Evolutionary conservation across 2,113 vertebrate genomes (phyloP).

Genomic region (Bos taurus): DNA sequence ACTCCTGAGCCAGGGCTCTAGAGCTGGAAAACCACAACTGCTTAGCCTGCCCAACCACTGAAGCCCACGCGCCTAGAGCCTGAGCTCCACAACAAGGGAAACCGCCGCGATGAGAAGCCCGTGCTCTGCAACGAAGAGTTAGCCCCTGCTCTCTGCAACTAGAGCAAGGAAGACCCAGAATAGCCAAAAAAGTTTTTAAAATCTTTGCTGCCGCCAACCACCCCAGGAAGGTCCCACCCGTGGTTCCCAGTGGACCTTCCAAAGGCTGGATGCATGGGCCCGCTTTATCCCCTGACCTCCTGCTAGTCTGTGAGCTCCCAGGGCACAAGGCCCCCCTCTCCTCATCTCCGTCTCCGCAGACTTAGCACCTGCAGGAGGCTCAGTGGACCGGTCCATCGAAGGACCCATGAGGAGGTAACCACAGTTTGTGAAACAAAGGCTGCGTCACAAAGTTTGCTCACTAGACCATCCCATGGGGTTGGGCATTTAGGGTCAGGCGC

Average conservation of each 20-base stretch:
- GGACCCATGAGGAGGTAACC: no score
- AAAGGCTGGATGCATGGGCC: background rate
- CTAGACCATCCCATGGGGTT: background rate
- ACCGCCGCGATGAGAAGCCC: rapidly evolving
- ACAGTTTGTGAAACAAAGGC: background rate
- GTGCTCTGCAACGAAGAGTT: background rate
- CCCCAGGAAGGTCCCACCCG: background rate
- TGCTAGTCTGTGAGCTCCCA: background rate
- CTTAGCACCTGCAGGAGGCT: background rate
- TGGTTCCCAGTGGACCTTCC: rapidly evolving
- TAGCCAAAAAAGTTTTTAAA: background rate
- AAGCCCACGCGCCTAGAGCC: background rate
- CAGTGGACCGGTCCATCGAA: rapidly evolving
- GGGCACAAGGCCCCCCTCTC: background rate
- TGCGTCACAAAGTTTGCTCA: background rate
- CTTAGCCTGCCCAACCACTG: background rate
- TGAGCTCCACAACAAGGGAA: background rate
- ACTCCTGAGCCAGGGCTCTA: background rate
- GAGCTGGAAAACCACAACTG: background rate
- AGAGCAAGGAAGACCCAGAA: background rate
- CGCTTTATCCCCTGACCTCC: background rate
- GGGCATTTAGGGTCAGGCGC: rapidly evolving
- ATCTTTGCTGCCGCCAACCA: background rate
- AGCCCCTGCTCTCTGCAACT: background rate
- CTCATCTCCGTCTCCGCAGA: background rate